Conservation (phyloP, 2,113 vertebrate species). For the Solenodon paradoxus region DNA sequence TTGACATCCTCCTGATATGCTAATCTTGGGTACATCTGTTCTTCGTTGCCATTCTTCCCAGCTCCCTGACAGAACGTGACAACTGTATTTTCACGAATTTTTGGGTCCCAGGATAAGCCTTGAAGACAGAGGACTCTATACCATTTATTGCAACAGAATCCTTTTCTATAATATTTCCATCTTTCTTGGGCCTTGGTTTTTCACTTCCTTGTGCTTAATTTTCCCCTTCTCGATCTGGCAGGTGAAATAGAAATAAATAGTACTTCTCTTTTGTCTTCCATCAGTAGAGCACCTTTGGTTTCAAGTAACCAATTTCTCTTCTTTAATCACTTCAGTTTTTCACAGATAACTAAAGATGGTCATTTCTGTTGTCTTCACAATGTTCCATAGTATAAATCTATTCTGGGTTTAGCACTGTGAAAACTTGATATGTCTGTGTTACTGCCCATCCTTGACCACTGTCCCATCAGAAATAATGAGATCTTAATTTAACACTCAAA, state of each 20-base stretch:
- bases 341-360: neutral
- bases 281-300: neutral
- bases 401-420: neutral
- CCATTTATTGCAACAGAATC: neutral
- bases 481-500: neutral
- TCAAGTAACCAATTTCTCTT: conserved; percentile 16
- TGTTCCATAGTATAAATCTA: neutral
- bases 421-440: neutral
- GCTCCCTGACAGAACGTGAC: neutral
- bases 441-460: neutral
- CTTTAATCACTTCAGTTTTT: neutral
- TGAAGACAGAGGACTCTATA: neutral
- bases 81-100: neutral
- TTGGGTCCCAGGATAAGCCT: neutral
- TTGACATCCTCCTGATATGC: neutral
- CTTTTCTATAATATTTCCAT: neutral
- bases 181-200: neutral
- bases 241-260: neutral
- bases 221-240: neutral
- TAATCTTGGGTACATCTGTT: neutral
- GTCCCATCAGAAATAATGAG: neutral
- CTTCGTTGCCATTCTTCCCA: neutral
- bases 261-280: neutral
- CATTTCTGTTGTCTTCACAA: neutral
- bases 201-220: neutral